Evolutionary conservation across 2,888 invertebrate species (phyloP), one percentile per base, ranked within the genome.

Genomic region (Phymatocera aterrima): DNA sequence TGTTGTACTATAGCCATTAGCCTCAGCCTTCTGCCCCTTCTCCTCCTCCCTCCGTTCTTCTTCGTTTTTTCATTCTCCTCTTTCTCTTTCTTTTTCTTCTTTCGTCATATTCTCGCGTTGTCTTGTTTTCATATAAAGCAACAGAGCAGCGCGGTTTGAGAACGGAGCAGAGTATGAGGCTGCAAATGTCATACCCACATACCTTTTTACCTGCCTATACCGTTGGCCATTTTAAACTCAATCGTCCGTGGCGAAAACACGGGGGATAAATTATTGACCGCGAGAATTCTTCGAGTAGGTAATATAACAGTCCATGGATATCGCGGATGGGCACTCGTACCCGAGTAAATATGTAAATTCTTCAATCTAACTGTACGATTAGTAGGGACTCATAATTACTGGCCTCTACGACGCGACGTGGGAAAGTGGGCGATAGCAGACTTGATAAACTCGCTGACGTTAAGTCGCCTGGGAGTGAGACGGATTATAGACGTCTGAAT

Each of bases 221-320:
- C 68, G 68, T 68, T 68, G 68, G 68, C 68, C 68, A 68, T 43
- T 68, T 68, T 28, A 46, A 46, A 68, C 24, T 24, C 46, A 46
- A 68, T 68, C 46, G 68, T 1, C 68, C 46, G 46, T 68, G 24
- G 68, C n/a, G 15, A 24, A 68, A 21, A 18, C 8, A 5, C 37
- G 4, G 28, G 15, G n/a, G 43, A 3, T 15, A 24, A 34, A 37
- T n/a, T 68, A 68, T 46, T 28, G 46, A 65, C 43, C 65, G 5
- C 5, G 40, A n/a, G n/a, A 46, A 31, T 61, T 34, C n/a, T 34
- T 31, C 3, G 6, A 21, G 18, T 51, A 21, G 21, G 10, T 21
- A 18, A 54, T 40, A 40, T 40, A 40, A 40, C 40, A 40, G 21
- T 51, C 2, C 28, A n/a, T n/a, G n/a, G 37, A 37, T 21, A 64